Base-by-base conservation (phyloP, 2,888 invertebrate genomes). In the Agrotis clavis region DNA sequence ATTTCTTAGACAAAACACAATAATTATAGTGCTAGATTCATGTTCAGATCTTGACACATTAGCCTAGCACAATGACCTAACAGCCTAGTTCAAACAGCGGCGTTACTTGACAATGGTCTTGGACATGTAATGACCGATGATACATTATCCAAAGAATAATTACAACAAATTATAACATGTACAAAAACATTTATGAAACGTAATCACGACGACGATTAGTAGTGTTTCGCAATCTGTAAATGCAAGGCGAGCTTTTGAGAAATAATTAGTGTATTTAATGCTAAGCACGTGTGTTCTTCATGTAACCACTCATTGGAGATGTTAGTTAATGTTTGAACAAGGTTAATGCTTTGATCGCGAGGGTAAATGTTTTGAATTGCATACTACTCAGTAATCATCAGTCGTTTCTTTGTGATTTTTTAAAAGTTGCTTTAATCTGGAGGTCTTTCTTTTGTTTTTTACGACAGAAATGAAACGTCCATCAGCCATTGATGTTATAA, bases 141-240 rank as follows among this genome's bases (percentile, higher is more conserved):
- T 41, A 63, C 54, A 67, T 67, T 61, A 70, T 16, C 19, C 21
- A 41, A 70, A 61, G 63, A 75, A 64, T 77, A 77, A 80, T 77
- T 76, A 48, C 67, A n/a, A 63, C 67, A 66, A 80, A 79, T 80
- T 76, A 80, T 80, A 76, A 80, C 59, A 71, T 76, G 69, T 7
- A 67, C 73, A 80, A 73, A 77, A 71, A 72, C 67, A 59, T 65
- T 63, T 54, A 67, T 47, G 59, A 51, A 71, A 51, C 54, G 54
- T 54, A 77, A 69, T 73, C 81, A 73, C 21, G 67, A n/a, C 21
- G 56, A 59, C 67, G 60, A 81, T 80, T 77, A 80, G 35, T 13
- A 60, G 5, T 61, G 64, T 76, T 79, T 64, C 76, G 50, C 45
- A 64, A 80, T 30, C 56, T 13, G 11, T 45, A 41, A 13, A 48